These are phyloP conservation scores for Thalassarche chlororhynchos DNA, from an alignment of 2,113 vertebrate species.

Conservation along the genomic window DNA sequence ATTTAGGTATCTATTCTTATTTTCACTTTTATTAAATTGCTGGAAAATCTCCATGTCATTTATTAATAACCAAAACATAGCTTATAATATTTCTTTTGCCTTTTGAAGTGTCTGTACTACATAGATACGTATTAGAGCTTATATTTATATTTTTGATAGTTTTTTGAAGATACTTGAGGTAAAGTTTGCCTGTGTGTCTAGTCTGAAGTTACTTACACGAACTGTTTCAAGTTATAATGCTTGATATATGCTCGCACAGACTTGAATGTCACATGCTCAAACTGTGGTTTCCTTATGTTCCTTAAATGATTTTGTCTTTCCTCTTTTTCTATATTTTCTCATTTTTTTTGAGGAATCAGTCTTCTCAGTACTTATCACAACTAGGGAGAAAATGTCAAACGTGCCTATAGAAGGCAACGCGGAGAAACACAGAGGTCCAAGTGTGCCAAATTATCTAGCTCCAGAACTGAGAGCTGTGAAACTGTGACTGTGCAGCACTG, in stretches of 20 bases:
- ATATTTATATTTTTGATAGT: not conserved
- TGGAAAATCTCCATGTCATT: not conserved
- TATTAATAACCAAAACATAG: not conserved
- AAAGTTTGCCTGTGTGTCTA: not conserved
- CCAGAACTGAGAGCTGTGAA: not conserved
- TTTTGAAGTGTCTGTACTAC: not conserved
- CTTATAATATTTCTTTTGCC: not conserved
- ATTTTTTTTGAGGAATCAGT: not conserved
- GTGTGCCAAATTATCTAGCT: not conserved
- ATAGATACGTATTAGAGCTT: not conserved
- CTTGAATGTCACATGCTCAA: conserved; percentile 2
- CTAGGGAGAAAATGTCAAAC: not conserved
- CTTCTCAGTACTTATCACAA: not conserved
- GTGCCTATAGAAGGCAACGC: not conserved
- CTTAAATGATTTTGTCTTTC: not conserved
- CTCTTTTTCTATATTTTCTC: not conserved
- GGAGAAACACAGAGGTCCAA: not conserved
- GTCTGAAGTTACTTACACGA: not conserved
- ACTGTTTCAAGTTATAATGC: not conserved
- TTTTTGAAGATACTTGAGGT: not conserved
- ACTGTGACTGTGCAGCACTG: not conserved
- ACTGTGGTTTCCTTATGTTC: conserved; percentile 6
- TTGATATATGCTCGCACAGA: not conserved
- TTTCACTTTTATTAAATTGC: not conserved
- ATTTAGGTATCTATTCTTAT: not conserved